Evolutionary conservation across 1,140 invertebrate genomes (phyloP).

Genomic region (Piezodorus guildinii): DNA sequence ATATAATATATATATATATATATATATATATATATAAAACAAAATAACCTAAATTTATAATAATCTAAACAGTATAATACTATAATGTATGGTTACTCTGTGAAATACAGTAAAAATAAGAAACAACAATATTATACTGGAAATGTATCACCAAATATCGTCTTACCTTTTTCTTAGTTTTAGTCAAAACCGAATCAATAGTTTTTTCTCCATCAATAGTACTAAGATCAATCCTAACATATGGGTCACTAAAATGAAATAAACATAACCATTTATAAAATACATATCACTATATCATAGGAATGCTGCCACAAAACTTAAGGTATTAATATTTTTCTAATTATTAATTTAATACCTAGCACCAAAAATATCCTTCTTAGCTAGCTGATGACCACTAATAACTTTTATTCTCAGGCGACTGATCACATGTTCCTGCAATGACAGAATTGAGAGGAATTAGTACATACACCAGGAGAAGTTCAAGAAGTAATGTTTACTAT

Average conservation of each 20-base stretch:
- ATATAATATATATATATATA: no score
- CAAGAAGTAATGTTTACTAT: not conserved
- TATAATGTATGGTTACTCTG: no score
- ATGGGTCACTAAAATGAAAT: constrained; percentile 67
- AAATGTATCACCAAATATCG: constrained; percentile 32
- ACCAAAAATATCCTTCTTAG: constrained; percentile 97
- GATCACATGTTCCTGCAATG: constrained; percentile 35
- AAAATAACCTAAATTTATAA: no score
- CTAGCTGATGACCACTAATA: constrained; percentile 75
- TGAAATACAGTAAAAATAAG: no score
- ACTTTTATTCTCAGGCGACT: constrained; percentile 69
- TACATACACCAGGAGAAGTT: not conserved
- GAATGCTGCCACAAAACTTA: not conserved
- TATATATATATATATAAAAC: no score
- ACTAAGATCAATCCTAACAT: constrained; percentile 84
- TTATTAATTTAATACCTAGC: constrained; percentile 36
- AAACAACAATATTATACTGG: constrained; percentile 33
- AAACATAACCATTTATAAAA: constrained; percentile 27
- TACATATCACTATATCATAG: not conserved
- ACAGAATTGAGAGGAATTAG: not conserved
- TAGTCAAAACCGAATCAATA: constrained; percentile 84
- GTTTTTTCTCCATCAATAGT: constrained; percentile 69
- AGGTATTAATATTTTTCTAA: not conserved
- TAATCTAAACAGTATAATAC: no score
- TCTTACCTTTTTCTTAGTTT: constrained; percentile 76